Evolutionary conservation across 1,140 invertebrate genomes (phyloP), one percentile per base, ranked within the genome.

Genomic region (Aphelinus certus): DNA sequence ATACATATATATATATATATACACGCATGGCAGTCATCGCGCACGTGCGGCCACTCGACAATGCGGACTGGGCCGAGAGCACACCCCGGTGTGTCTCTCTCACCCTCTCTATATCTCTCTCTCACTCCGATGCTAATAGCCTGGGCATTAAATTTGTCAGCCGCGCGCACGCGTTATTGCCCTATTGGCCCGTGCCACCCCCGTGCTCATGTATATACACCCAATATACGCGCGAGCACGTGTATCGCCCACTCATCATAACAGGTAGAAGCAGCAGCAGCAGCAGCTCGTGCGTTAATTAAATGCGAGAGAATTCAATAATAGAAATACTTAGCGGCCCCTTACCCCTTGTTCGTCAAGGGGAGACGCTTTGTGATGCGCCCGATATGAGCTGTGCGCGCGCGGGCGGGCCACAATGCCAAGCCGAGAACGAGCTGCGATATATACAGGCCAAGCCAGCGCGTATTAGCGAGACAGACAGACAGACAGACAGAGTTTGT

Each of bases 41-140:
- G 83, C 86, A 87, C 86, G 87, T 87, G 87, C 51, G 51, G 85
- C 86, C 84, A 84, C 83, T 86, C 78, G 78, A 87, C 83, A 84
- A 83, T 83, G 75, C 4, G 80, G 26, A 26, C 26, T 26, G 26
- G 26, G 26, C 26, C 26, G 26, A 26, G 26, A 26, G 26, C 26
- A 26, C 26, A 26, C 26, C 26, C 26, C 26, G 26, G 26, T 26
- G 26, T 26, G 26, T 26, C 26, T 26, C 26, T 26, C 26, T 26
- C 26, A 26, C 26, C 26, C 26, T 26, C 26, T 26, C 26, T 26
- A 26, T 26, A 26, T 26, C 26, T 26, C 26, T 26, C 2, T 1
- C 76, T 77, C 74, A 61, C 71, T 69, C 75, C 55, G 62, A 63
- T 84, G 81, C 81, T 88, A 87, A 87, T 88, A 87, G 85, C 80